Evolutionary conservation across 2,113 vertebrate species (phyloP), one percentile per base, ranked within the genome.

Genomic region (Pholis gunnellus): DNA sequence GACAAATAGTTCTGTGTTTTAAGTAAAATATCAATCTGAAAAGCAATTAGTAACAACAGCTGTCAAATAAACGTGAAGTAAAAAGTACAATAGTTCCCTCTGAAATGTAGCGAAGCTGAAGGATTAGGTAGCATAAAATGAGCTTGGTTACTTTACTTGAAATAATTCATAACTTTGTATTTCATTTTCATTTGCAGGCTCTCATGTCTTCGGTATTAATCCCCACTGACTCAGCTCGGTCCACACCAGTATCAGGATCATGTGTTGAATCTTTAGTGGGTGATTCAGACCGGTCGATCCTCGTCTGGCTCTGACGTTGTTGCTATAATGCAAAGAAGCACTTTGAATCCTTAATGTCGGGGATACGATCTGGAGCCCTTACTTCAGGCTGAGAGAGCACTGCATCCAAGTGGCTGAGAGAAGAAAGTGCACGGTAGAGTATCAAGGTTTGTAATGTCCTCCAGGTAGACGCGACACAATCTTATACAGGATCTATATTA

Each of bases 361-460:
- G 0, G 42, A 17, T 20, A 36, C 65, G 66, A 29, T 63, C 5
- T 38, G 25, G 9, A 65, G 50, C 14, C 1, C 13, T 3, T 17
- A 29, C 65, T 44, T 52, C 78, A 67, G 11, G 74, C 72, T 85
- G 75, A 76, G 85, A 42, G 59, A 90, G 60, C 75, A 91, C 86
- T 89, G 93, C 91, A 0, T 77, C 80, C 93, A 60, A 82, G 91
- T 87, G 93, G 92, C 27, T 11, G 11, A n/a, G 27, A 68, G 40
- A 22, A 20, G 61, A 54, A 84, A 82, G 54, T 89, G 70, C 91
- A 89, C 9, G 0, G 18, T 1, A 9, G 18, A n/a, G 8, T 15
- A 7, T 17, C 44, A 25, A 18, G 61, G 14, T 52, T 56, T 75
- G 52, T n/a, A 22, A 52, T n/a, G 2, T 40, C 36, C 15, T 20